Base-by-base conservation (phyloP, 1,140 invertebrate species). In the Diabrotica undecimpunctata region DNA sequence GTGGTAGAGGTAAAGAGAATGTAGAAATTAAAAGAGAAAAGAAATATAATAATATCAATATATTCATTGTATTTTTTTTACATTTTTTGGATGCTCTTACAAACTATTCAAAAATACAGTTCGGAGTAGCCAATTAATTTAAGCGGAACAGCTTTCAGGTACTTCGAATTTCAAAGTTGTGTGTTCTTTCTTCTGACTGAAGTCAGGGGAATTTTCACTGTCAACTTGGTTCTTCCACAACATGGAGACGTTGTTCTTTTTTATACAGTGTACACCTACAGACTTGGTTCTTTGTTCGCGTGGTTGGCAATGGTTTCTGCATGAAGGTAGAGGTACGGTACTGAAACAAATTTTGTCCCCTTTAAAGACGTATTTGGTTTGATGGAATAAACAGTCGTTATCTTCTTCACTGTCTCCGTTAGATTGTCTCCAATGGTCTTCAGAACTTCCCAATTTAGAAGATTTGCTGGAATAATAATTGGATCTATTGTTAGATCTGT, bases 331-430 rank as follows among this genome's bases (percentile, higher is more conserved):
- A 0, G 82, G 79, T 8, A 70, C 75, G 4, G 80, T 77, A 5
- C 82, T 81, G 66, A 88, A 87, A 74, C 87, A 88, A 36, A 83
- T 74, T 37, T 78, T 74, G 6, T 77, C 77, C 13, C 82, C 75
- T 61, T 79, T 75, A 54, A 83, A 76, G 11, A 80, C 79, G 62
- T 82, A 83, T 9, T 8, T 62, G 6, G 50, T 53, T 12, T 54
- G 41, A 46, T n/a, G 8, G n/a, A 46, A 10, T 6, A 46, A 10
- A 46, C 41, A 46, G 6, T 46, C 41, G 41, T 46, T 46, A 25
- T 25, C 25, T 25, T 25, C 25, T 25, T 25, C 25, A 4, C 25
- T 25, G 1, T 4, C 25, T n/a, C n/a, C n/a, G n/a, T n/a, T n/a
- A n/a, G n/a, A n/a, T n/a, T n/a, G n/a, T n/a, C n/a, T n/a, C n/a